Evolutionary conservation across 2,888 invertebrate species (phyloP).

Genomic region (Cecidostiba fungosa): DNA sequence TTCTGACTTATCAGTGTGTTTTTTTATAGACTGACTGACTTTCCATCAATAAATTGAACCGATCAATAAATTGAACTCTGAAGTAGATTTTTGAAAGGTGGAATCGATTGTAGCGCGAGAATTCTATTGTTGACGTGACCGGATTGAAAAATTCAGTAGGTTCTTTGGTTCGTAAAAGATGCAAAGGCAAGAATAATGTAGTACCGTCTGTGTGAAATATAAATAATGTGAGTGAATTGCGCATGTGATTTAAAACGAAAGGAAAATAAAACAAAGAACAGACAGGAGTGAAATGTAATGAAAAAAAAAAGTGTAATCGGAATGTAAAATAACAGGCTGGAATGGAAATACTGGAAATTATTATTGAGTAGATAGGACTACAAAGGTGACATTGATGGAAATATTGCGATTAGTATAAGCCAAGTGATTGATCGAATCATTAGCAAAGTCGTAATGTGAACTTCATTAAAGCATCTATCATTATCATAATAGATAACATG

Average conservation of each 20-base stretch:
- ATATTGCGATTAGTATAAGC: not conserved
- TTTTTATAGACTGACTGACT: not conserved
- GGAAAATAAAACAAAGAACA: too few species aligned
- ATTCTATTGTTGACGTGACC: not conserved
- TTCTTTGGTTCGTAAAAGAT: not conserved
- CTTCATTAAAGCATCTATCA: not conserved
- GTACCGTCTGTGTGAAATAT: too few species aligned
- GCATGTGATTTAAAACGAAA: too few species aligned
- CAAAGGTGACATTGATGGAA: not conserved
- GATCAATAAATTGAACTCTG: not conserved
- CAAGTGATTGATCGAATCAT: not conserved
- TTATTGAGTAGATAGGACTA: not conserved
- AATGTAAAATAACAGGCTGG: too few species aligned
- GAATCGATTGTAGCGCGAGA: not conserved
- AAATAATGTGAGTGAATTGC: too few species aligned
- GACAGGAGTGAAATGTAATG: too few species aligned
- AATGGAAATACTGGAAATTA: too few species aligned
- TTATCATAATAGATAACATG: not conserved
- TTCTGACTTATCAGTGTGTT: not conserved
- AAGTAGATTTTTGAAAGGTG: not conserved
- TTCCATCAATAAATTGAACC: too few species aligned
- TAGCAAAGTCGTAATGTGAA: not conserved
- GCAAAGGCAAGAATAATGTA: not conserved
- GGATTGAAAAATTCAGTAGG: not conserved
- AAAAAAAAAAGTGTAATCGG: too few species aligned